These are phyloP conservation scores for Oxyscelio sp. DNA, from an alignment of 2,888 invertebrate genomes.

Conservation along the genomic window DNA sequence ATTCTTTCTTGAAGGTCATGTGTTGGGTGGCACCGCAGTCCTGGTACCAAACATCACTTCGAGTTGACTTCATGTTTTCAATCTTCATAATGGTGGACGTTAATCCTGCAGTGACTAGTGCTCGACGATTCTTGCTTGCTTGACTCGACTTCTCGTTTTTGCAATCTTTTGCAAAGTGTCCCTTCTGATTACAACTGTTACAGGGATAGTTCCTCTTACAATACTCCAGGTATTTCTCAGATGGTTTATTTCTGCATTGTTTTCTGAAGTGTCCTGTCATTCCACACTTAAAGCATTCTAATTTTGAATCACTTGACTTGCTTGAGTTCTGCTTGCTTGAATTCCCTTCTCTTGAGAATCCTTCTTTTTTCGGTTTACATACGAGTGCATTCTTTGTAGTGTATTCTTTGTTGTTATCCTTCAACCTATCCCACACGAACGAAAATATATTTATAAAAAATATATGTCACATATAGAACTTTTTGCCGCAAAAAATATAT, in stretches of 20 bases:
- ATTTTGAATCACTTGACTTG: not conserved
- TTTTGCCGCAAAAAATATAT: no score
- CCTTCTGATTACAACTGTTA: slow-evolving; percentile 24
- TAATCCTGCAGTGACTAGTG: slow-evolving; percentile 15
- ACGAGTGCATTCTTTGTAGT: slow-evolving; percentile 18
- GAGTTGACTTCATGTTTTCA: not conserved
- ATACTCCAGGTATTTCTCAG: slow-evolving; percentile 23
- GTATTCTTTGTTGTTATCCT: not conserved
- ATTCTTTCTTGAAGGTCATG: slow-evolving; percentile 42
- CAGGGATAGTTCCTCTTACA: slow-evolving; percentile 37
- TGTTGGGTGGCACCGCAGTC: slow-evolving; percentile 53
- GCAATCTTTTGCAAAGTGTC: slow-evolving; percentile 42
- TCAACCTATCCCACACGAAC: no score
- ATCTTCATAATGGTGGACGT: not conserved
- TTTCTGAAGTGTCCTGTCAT: slow-evolving; percentile 30
- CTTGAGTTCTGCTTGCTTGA: not conserved
- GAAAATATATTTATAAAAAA: no score
- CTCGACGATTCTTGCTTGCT: slow-evolving; percentile 12
- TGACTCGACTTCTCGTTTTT: not conserved
- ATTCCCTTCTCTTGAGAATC: no score
- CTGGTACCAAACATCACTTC: slow-evolving; percentile 37
- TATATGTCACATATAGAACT: no score
- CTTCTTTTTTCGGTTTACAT: slow-evolving; percentile 1
- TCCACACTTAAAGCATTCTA: slow-evolving; percentile 36
- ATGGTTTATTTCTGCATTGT: slow-evolving; percentile 28